These are phyloP conservation scores for Acholoe squamosa DNA, from an alignment of 2,888 invertebrate species.

Conservation along the genomic window DNA sequence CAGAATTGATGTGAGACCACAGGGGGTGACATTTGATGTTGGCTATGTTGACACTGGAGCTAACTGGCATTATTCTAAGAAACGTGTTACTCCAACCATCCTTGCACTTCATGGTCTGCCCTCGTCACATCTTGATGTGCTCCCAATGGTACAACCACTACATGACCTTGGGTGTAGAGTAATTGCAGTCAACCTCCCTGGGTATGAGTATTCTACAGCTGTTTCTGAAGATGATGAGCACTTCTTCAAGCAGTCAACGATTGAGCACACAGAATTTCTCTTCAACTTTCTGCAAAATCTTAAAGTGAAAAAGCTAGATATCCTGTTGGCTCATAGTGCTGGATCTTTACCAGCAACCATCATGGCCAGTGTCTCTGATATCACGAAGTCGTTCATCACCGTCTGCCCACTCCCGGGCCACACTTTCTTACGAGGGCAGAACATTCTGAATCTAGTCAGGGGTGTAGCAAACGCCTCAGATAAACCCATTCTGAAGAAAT, in stretches of 20 bases:
- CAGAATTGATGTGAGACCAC: slow-evolving; percentile 12
- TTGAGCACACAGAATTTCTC: slow-evolving; percentile 19
- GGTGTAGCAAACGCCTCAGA: background rate
- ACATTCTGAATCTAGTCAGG: background rate
- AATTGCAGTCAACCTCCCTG: slow-evolving; percentile 30
- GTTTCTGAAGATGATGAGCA: background rate
- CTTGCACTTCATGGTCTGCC: slow-evolving; percentile 43
- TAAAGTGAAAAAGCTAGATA: background rate
- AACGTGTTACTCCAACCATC: background rate
- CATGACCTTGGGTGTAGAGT: background rate
- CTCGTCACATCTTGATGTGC: background rate
- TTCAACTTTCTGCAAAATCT: background rate
- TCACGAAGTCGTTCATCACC: background rate
- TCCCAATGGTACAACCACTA: background rate
- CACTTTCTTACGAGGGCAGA: background rate
- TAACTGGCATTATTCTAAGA: slow-evolving; percentile 32
- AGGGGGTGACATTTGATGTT: slow-evolving; percentile 34
- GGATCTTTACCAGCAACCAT: background rate
- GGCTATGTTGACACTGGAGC: slow-evolving; percentile 48
- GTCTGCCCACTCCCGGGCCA: slow-evolving; percentile 28
- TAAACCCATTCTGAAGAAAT: background rate
- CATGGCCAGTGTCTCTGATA: background rate
- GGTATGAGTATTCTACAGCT: slow-evolving; percentile 21
- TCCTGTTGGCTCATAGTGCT: slow-evolving; percentile 38
- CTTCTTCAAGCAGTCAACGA: background rate